Percentiles rank a stretch among this genome's conserved stretches.
These are phyloP conservation scores for Scaptomyza reducta DNA, from an alignment of 2,888 invertebrate species.

Conservation along the genomic window DNA sequence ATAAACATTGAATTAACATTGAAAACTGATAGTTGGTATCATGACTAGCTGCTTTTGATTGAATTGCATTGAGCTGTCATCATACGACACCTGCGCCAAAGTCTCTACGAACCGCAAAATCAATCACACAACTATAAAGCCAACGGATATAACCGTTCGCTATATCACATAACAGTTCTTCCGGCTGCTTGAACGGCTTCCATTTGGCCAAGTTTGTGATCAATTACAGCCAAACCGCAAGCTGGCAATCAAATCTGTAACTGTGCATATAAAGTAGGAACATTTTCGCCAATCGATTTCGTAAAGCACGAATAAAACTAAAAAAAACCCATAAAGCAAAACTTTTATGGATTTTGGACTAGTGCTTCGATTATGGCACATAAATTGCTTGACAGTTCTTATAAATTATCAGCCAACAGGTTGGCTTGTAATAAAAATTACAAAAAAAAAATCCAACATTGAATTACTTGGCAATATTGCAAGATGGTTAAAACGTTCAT, in stretches of 20 bases:
- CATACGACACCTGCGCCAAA: conserved; percentile 62
- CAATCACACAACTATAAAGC: conserved; percentile 12
- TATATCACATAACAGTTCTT: conserved; percentile 52
- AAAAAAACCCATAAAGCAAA: conserved; percentile 52
- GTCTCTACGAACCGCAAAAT: conserved; percentile 60
- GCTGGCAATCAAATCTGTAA: conserved; percentile 5
- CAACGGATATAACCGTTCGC: conserved; percentile 2
- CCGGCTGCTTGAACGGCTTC: conserved; percentile 56
- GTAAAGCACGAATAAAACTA: conserved; percentile 40
- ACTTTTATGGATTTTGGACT: conserved; percentile 61
- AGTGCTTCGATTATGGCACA: conserved; percentile 38
- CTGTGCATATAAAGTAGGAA: conserved; percentile 12
- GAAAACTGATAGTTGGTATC: neutral
- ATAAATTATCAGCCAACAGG: conserved; percentile 55
- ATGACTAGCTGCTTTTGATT: neutral
- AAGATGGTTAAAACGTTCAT: conserved; percentile 32
- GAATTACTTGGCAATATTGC: conserved; percentile 39
- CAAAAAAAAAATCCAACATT: conserved; percentile 13
- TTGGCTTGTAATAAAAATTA: conserved; percentile 30
- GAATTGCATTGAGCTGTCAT: conserved; percentile 14
- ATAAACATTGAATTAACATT: neutral
- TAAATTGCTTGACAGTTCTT: neutral
- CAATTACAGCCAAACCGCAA: conserved; percentile 32
- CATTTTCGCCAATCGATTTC: conserved; percentile 26
- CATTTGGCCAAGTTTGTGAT: conserved; percentile 1